These are phyloP conservation scores for Phalacrocorax brasilianus DNA, from an alignment of 2,113 vertebrate species.

Conservation along the genomic window DNA sequence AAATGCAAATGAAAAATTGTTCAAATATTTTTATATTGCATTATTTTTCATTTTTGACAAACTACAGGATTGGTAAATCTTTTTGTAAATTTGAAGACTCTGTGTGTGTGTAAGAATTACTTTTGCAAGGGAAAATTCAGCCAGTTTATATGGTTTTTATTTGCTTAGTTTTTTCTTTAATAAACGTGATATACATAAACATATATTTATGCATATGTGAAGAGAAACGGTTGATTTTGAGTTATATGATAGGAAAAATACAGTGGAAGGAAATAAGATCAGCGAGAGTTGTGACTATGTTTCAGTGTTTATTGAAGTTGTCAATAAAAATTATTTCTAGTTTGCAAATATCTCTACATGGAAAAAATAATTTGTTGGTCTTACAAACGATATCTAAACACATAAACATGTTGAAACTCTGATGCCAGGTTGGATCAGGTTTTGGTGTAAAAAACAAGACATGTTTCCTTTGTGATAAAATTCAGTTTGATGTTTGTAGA, in stretches of 20 bases:
- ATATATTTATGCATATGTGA: background rate
- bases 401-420: background rate
- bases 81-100: background rate
- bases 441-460: background rate
- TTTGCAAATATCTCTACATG: background rate
- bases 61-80: background rate
- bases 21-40: background rate
- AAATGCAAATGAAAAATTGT: background rate
- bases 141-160: background rate
- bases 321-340: background rate
- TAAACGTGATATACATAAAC: background rate
- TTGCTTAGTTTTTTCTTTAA: background rate
- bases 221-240: background rate
- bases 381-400: background rate
- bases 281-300: background rate
- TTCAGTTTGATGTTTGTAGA: background rate
- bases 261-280: background rate
- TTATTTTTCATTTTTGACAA: background rate
- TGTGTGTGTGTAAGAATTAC: background rate
- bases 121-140: background rate
- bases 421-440: background rate
- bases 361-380: background rate
- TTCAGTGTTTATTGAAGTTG: background rate
- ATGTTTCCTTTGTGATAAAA: background rate
- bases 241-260: background rate